Evolutionary conservation across 1,140 invertebrate species (phyloP), one percentile per base, ranked within the genome.

Genomic region (Penaeus vannamei): DNA sequence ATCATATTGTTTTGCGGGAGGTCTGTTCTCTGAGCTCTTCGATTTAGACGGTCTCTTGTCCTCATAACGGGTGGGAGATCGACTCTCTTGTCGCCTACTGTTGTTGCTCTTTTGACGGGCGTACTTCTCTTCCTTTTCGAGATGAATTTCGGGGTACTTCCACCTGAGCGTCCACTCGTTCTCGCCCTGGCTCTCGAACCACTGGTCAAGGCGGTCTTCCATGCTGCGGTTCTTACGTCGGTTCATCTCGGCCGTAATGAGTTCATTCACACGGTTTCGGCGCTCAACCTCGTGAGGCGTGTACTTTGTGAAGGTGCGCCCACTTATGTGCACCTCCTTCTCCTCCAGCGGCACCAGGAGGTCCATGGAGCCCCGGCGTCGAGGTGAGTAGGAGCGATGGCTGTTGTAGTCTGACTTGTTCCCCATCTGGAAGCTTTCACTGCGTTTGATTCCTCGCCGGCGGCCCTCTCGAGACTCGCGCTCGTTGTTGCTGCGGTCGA

Each of bases 141-240:
- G 84, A 60, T 80, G 61, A 26, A 85, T 86, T 23, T 89, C 88
- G 14, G 89, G 89, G 80, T 90, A 90, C 36, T 87, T 84, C 83
- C 86, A 87, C 22, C 69, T 79, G 2, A 87, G 83, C 2, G 85
- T 87, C 86, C 89, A 90, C 20, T 90, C 69, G 14, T 89, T 87
- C 42, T 82, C 36, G 2, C 72, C 82, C 20, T 88, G 86, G 64
- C 20, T 42, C 23, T 85, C 91, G 3, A 90, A 84, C 91, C 91
- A 91, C 60, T 90, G 86, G 80, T 91, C 91, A 3, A 91, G 89
- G n/a, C 89, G 86, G 53, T 91, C 91, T 36, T 91, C 91, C 62
- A 91, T 81, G 61, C 91, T 91, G n/a, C 91, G 89, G 82, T 90
- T 90, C 77, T 90, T 87, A 29, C 91, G 85, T 7, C 86, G 62